phyloP scores from a whole-genome alignment of 2,113 vertebrate species.

The Clarias batrachus region DNA sequence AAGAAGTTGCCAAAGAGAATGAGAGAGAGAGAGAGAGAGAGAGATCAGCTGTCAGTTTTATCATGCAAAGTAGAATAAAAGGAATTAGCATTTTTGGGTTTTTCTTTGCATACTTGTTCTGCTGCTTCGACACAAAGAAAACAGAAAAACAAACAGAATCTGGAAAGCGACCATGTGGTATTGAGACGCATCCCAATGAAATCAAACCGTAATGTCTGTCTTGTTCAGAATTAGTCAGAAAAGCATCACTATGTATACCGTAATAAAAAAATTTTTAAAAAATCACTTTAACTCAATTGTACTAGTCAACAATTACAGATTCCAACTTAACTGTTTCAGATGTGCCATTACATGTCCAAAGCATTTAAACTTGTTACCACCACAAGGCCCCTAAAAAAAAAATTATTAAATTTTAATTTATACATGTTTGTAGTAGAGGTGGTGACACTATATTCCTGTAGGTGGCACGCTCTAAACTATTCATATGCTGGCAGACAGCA shows the following conservation, averaged over 20 bases:
- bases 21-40: not conserved
- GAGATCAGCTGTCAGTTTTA: not conserved
- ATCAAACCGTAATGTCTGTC: not conserved
- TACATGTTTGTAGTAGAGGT: too few relatives aligned
- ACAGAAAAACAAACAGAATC: not conserved
- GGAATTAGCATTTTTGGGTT: not conserved
- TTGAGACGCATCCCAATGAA: not conserved
- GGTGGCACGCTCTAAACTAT: too few relatives aligned
- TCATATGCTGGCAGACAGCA: too few relatives aligned
- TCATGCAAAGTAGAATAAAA: not conserved
- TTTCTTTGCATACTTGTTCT: not conserved
- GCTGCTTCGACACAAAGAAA: not conserved
- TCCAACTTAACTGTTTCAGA: not conserved
- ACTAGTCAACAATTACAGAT: not conserved
- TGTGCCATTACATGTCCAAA: too few relatives aligned
- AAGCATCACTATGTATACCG: not conserved
- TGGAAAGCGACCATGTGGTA: not conserved
- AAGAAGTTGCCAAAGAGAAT: not conserved
- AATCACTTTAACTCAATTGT: not conserved
- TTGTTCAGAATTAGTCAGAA: not conserved
- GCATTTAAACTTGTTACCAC: too few relatives aligned
- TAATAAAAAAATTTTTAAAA: not conserved
- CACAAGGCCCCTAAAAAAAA: too few relatives aligned
- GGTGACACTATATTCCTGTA: too few relatives aligned
- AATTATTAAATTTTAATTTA: too few relatives aligned